Conservation (phyloP, 2,113 vertebrate genomes). For the Machaerirhynchus nigripectus region DNA sequence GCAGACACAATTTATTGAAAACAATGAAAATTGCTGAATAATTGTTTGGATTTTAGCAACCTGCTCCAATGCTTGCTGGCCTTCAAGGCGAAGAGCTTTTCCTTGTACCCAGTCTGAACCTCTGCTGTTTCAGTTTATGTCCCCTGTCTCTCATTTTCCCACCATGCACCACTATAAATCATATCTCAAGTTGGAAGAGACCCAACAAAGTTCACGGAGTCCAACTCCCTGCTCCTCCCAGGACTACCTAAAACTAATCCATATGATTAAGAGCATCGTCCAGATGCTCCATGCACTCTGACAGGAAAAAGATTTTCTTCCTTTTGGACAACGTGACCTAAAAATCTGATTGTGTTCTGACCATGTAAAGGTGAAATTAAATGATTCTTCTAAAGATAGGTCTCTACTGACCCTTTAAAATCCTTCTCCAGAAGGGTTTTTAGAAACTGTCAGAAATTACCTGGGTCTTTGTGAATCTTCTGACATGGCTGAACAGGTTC, state of each 20-base stretch:
- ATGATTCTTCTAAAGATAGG: not conserved
- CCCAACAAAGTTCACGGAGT: too few relatives aligned
- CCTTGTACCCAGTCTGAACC: not conserved
- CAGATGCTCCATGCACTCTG: not conserved
- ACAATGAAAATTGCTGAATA: not conserved
- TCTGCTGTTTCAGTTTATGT: not conserved
- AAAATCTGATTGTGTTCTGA: not conserved
- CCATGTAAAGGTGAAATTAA: not conserved
- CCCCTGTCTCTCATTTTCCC: not conserved
- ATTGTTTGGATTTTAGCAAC: not conserved
- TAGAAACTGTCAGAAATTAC: not conserved
- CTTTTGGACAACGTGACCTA: not conserved
- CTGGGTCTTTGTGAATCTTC: not conserved
- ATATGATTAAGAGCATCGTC: fast-evolving
- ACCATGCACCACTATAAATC: not conserved
- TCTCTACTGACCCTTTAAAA: not conserved
- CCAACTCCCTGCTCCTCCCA: not conserved
- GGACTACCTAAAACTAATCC: not conserved
- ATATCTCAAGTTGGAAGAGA: not conserved
- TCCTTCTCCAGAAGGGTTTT: not conserved
- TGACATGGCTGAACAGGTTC: not conserved
- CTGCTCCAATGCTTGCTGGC: not conserved
- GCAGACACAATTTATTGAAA: not conserved
- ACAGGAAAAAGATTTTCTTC: not conserved
- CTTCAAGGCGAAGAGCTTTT: not conserved